Evolutionary conservation across 2,888 invertebrate species (phyloP), one percentile per base, ranked within the genome.

Genomic region (Julus scanicus): DNA sequence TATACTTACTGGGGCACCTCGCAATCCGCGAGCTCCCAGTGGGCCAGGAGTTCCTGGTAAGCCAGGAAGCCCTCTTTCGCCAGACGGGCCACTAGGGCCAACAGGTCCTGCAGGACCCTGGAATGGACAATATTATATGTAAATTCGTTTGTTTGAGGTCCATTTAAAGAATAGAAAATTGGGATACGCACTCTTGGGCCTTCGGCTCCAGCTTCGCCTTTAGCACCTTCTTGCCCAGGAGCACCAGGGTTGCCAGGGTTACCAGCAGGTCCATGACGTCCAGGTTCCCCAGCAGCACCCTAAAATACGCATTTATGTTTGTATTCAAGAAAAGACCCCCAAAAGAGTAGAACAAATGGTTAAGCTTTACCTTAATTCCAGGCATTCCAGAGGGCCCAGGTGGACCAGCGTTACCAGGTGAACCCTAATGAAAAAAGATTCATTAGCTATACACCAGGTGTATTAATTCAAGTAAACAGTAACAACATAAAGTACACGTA

Each of bases 161-260:
- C n/a, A 71, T 29, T 8, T n/a, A 71, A 71, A 71, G 20, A 87
- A 15, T n/a, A n/a, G 63, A 63, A 20, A 44, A n/a, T 11, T 63
- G 2, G 2, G 15, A 80, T 11, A 37, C 37, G 11, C 13, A 89
- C 89, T 44, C 84, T 39, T 86, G 83, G 90, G 96, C 90, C 90
- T 86, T 89, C 83, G n/a, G 88, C 85, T 87, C 90, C 90, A 86
- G 91, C 90, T 90, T 91, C 92, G 48, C 92, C 97, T 92, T 96
- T 96, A 39, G 93, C 92, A 84, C 96, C 96, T 91, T 96, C 95
- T 4, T 93, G 91, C 53, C 97, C 97, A 17, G 94, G 94, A 2
- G 94, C 92, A 29, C 97, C 97, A 49, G 95, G 94, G 37, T 94
- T 93, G 3, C 97, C 97, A 88, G 94, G 90, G 3, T 92, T 48